Base-by-base conservation (phyloP, 1,140 invertebrate species). In the Maniola jurtina region DNA sequence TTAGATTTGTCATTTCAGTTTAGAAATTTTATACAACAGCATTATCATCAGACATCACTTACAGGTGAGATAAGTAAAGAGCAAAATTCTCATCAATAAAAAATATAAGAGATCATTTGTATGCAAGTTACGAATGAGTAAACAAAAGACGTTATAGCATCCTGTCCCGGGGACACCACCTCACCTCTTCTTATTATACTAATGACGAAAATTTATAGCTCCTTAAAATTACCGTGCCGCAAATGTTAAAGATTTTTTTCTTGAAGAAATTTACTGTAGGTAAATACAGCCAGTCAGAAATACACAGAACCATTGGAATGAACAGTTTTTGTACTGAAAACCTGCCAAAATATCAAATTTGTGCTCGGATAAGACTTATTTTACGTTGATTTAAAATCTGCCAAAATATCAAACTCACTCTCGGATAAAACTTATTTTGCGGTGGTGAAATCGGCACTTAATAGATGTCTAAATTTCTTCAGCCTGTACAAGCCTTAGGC, bases 71-170 rank as follows among this genome's bases (percentile, higher is more conserved):
- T 16, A 52, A 25, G 16, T 33, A 7, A 52, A 52, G 16, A 1
- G 48, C 14, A 25, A 52, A 52, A 3, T 7, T 25, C 2, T 48
- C 45, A 48, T 14, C 14, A 48, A 48, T 14, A 48, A 48, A 48
- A 52, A 25, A 48, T n/a, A 33, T 52, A 33, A 66, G 54, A 75
- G 72, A 79, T 86, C 79, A 88, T 90, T 88, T 83, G 86, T 88
- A 88, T 90, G 82, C 88, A 73, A 73, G 77, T 64, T 73, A 79
- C 81, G 79, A 73, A 73, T 75, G 70, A 61, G 72, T 75, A 77
- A 86, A 88, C 88, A 90, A 90, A 88, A 90, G 88, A 81, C 81
- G 82, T 88, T 87, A 81, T 86, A 83, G 79, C 87, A 88, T 90
- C 88, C 86, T 90, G 86, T 87, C 82, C 80, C 77, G 72, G 61